Conservation (phyloP, 2,113 vertebrate genomes). For the Mugil cephalus region DNA sequence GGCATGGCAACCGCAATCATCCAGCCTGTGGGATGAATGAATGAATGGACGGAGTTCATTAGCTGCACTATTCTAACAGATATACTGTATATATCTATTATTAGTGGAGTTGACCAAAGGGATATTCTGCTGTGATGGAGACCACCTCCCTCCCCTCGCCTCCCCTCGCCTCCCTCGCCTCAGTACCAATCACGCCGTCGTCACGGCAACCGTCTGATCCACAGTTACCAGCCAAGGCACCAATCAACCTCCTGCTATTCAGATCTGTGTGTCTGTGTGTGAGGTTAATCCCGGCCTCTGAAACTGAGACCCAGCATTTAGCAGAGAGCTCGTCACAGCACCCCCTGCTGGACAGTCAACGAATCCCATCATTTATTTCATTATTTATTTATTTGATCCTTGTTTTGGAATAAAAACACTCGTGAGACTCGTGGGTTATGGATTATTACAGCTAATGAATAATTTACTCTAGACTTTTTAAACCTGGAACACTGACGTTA, state of each 20-base stretch:
- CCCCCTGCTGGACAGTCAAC: constrained; percentile 42
- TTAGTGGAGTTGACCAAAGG: background rate
- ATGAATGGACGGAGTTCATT: too few relatives aligned
- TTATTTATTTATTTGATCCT: too few relatives aligned
- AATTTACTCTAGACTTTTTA: too few relatives aligned
- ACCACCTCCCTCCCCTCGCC: background rate
- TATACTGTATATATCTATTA: too few relatives aligned
- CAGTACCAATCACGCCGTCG: constrained; percentile 49
- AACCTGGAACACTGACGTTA: too few relatives aligned
- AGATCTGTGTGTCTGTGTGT: constrained; percentile 5
- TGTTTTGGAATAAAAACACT: too few relatives aligned
- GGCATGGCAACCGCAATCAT: constrained; percentile 66
- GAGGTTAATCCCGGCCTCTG: constrained; percentile 15
- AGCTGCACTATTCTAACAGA: too few relatives aligned
- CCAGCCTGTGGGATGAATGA: background rate
- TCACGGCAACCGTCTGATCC: constrained; percentile 50
- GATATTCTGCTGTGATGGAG: constrained; percentile 7
- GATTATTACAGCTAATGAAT: too few relatives aligned
- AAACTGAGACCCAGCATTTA: constrained; percentile 22
- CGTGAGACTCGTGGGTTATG: too few relatives aligned
- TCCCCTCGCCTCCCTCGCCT: background rate
- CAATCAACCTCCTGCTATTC: constrained; percentile 69
- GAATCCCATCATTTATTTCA: background rate
- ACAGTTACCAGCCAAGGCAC: constrained; percentile 23
- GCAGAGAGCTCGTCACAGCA: constrained; percentile 12